These are phyloP conservation scores for Diplodus sargus DNA, from an alignment of 2,797 vertebrate genomes.

Conservation along the genomic window DNA sequence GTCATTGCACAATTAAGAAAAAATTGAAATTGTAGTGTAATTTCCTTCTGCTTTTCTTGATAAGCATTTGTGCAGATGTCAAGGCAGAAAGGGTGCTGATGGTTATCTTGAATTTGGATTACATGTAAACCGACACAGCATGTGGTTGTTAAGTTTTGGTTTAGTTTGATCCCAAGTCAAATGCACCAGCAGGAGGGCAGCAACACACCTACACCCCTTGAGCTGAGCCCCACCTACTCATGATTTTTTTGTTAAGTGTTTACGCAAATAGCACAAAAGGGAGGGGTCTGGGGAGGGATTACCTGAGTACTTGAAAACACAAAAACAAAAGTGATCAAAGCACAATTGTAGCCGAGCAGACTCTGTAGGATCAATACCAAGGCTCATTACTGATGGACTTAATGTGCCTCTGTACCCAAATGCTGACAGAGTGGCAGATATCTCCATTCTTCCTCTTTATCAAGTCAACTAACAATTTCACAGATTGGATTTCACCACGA, in stretches of 20 bases:
- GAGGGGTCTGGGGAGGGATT: conserved; percentile 36
- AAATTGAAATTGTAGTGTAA: background rate
- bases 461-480: background rate
- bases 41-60: background rate
- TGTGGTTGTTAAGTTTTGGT: background rate
- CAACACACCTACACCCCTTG: conserved; percentile 7
- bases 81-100: background rate
- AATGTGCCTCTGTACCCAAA: too few species aligned
- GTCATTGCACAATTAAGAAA: background rate
- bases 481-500: background rate
- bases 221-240: conserved; percentile 31
- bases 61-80: background rate
- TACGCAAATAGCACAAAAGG: conserved; percentile 38
- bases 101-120: conserved; percentile 16
- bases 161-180: conserved; percentile 29
- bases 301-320: background rate
- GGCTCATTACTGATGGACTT: too few species aligned
- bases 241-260: conserved; percentile 14
- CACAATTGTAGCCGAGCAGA: background rate
- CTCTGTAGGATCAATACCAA: background rate
- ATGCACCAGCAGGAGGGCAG: conserved; percentile 16
- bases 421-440: too few species aligned
- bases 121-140: conserved; percentile 22
- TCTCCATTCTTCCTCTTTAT: background rate
- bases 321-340: conserved; percentile 1